These are phyloP conservation scores for Parotia lawesii DNA, from an alignment of 2,113 vertebrate species.

Conservation along the genomic window DNA sequence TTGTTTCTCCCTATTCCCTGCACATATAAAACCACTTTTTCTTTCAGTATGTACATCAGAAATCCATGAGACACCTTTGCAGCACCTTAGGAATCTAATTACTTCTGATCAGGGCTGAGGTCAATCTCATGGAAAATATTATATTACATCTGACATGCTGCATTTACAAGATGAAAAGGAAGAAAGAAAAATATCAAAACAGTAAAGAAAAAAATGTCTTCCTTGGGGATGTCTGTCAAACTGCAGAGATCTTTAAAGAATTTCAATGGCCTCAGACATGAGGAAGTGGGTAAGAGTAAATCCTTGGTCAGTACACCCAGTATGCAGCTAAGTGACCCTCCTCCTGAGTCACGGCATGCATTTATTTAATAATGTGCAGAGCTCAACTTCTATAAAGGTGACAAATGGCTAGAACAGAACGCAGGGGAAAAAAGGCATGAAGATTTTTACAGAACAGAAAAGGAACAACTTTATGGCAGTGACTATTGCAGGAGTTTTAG, in stretches of 20 bases:
- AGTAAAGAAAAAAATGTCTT: constrained; percentile 52
- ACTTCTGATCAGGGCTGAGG: constrained; percentile 60
- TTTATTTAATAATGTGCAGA: constrained; percentile 68
- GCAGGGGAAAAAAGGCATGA: not conserved
- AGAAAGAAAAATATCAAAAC: constrained; percentile 62
- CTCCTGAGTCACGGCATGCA: constrained; percentile 39
- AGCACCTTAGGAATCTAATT: constrained; percentile 63
- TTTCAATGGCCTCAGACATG: constrained; percentile 64
- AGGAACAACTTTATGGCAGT: constrained; percentile 34
- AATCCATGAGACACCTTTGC: not conserved
- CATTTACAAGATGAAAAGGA: constrained; percentile 64
- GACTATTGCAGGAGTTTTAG: constrained; percentile 1
- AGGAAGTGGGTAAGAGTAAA: constrained; percentile 45
- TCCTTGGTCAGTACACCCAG: constrained; percentile 53
- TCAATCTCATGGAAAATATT: constrained; percentile 50
- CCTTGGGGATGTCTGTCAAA: constrained; percentile 69
- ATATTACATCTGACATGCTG: constrained; percentile 53
- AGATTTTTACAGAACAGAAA: constrained; percentile 52
- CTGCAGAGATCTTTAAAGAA: constrained; percentile 62
- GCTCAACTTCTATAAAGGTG: constrained; percentile 67
- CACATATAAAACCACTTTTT: not conserved
- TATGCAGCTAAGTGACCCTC: constrained; percentile 54
- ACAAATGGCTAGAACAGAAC: constrained; percentile 54
- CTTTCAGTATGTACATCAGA: not conserved
- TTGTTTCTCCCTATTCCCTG: not conserved